These are phyloP conservation scores for Papilio glaucus DNA, from an alignment of 1,140 invertebrate genomes.

Conservation along the genomic window DNA sequence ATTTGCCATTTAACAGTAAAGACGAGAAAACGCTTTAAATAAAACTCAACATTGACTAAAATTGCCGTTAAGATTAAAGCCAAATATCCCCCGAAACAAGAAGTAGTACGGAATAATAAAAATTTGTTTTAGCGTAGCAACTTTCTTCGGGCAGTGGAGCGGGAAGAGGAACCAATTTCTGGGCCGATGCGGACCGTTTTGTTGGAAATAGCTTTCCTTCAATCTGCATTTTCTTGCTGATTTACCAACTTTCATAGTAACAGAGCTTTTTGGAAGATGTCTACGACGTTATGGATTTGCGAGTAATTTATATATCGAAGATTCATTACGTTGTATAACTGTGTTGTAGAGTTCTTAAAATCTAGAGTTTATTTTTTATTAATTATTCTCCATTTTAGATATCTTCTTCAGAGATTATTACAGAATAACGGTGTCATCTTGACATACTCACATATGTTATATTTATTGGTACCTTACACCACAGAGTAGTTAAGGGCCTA, in stretches of 20 bases:
- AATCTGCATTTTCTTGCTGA: constrained; percentile 83
- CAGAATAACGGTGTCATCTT: too few species aligned
- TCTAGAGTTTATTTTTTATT: too few species aligned
- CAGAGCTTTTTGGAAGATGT: constrained; percentile 65
- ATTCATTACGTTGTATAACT: constrained; percentile 52
- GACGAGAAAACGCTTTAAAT: constrained; percentile 16
- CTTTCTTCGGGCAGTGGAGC: constrained; percentile 76
- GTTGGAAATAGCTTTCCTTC: constrained; percentile 83
- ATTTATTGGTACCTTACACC: too few species aligned
- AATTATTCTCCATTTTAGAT: too few species aligned
- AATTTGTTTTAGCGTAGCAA: constrained; percentile 78
- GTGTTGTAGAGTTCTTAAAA: not conserved
- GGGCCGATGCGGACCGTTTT: constrained; percentile 80
- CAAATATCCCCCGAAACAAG: constrained; percentile 64
- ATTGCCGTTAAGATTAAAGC: constrained; percentile 71
- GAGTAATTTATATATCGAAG: constrained; percentile 55
- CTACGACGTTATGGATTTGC: constrained; percentile 44
- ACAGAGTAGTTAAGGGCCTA: too few species aligned
- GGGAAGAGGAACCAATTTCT: constrained; percentile 80
- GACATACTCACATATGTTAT: too few species aligned
- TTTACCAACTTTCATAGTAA: constrained; percentile 78
- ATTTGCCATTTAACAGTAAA: not conserved
- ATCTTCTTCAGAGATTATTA: too few species aligned
- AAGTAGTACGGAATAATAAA: constrained; percentile 78
- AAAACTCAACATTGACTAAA: constrained; percentile 48